Base-by-base conservation (phyloP, 2,113 vertebrate species). In the Condylura cristata region DNA sequence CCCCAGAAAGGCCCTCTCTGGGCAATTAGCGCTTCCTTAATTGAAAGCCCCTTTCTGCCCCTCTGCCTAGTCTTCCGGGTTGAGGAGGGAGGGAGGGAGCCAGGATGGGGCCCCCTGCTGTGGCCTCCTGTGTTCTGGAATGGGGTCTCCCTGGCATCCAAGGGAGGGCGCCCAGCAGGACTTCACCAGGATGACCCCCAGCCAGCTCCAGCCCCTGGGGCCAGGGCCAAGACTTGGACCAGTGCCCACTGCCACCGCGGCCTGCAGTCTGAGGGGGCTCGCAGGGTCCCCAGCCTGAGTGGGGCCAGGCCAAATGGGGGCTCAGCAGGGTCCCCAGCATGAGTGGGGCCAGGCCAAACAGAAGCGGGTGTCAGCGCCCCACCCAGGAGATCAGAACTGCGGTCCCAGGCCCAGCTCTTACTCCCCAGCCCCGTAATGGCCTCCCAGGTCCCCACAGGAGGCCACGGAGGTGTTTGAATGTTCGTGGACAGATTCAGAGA, bases 11-110 rank as follows among this genome's bases (percentile, higher is more conserved):
- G 95, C 75, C 94, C 93, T 88, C 2, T 2, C 85, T 2, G 7
- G 87, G 88, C 5, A 86, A 95, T 96, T 89, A 95, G 91, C 79
- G 13, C 58, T 71, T 60, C 34, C 6, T 13, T 96, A 94, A 96
- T 96, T 96, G 95, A 97, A 96, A 95, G 95, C 37, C 79, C 82
- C 79, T 39, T 32, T 71, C 60, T 0, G 0, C 14, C 60, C 39
- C 84, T 44, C 53, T 9, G 0, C 3, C 18, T 80, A 18, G 53
- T n/a, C 72, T 20, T 65, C 34, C 5, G 4, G 74, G 56, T 51
- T 61, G 2, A 12, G 8, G 37, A 32, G 37, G 34, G 48, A 30
- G 17, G 58, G 44, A 32, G 71, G 51, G 51, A 17, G 7, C 51
- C 51, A 53, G 53, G 17, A 22, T 56, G 53, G 53, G 22, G 53